phyloP scores from a whole-genome alignment of 2,888 invertebrate species.

The Pelosia muscerda region DNA sequence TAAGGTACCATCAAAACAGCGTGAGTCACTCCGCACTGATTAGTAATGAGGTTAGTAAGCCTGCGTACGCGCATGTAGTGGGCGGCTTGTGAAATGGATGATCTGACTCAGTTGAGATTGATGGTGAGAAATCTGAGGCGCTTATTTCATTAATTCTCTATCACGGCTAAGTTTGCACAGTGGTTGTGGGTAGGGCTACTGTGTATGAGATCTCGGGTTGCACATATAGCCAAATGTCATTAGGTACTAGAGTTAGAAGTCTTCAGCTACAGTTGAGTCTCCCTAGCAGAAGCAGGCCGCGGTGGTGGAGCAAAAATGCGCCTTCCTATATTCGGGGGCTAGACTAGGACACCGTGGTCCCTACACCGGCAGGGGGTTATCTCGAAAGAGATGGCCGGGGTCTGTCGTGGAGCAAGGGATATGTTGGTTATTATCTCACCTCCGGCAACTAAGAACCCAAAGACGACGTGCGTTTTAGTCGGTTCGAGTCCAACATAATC shows the following conservation, averaged over 20 bases:
- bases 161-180: not conserved
- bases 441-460: too few relatives aligned
- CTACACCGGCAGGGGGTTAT: too few relatives aligned
- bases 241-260: not conserved
- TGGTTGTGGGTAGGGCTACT: not conserved
- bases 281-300: too few relatives aligned
- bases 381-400: too few relatives aligned
- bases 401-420: too few relatives aligned
- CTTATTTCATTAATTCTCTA: constrained; percentile 13
- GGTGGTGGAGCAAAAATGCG: too few relatives aligned
- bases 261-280: not conserved
- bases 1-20: constrained; percentile 17
- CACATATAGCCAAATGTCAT: not conserved
- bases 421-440: too few relatives aligned
- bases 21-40: constrained; percentile 44
- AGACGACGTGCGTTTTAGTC: too few relatives aligned
- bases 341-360: too few relatives aligned
- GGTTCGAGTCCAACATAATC: too few relatives aligned
- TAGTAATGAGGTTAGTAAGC: constrained; percentile 43
- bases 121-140: constrained; percentile 33
- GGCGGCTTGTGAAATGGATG: constrained; percentile 53
- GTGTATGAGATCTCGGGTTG: not conserved
- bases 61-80: constrained; percentile 32
- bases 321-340: too few relatives aligned
- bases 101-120: constrained; percentile 50